Percentiles rank a stretch among this genome's conserved stretches.
Evolutionary conservation across 2,113 vertebrate species (phyloP).

Genomic region (Pseudonaja textilis): DNA sequence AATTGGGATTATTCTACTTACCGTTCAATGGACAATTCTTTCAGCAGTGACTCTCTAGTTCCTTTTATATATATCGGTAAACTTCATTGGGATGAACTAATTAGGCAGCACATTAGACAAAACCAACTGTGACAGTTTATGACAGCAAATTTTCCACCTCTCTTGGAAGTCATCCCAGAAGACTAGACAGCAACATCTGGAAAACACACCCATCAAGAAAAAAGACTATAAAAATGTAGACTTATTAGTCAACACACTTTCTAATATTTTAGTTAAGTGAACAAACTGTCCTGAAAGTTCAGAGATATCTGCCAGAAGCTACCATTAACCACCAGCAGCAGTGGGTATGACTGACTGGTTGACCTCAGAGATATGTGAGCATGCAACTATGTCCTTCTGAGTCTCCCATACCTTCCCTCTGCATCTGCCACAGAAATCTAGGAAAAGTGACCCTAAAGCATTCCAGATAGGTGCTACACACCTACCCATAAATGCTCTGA

Average conservation of each 20-base stretch:
- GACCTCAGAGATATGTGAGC: not conserved
- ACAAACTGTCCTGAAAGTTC: constrained; percentile 68
- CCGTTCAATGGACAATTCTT: constrained; percentile 57
- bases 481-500: not conserved
- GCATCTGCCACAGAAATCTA: not conserved
- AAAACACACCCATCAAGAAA: constrained; percentile 78
- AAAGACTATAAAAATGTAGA: constrained; percentile 68
- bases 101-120: constrained; percentile 69
- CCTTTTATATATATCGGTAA: constrained; percentile 73
- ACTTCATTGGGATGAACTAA: constrained; percentile 60
- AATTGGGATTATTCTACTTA: constrained; percentile 61
- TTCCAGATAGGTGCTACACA: not conserved
- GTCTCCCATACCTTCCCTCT: not conserved
- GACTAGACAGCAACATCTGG: constrained; percentile 76
- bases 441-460: not conserved
- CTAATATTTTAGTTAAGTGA: constrained; percentile 66
- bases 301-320: constrained; percentile 51
- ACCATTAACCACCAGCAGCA: not conserved
- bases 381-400: not conserved
- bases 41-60: constrained; percentile 38
- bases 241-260: constrained; percentile 70
- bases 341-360: not conserved
- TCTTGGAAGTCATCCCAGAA: constrained; percentile 68
- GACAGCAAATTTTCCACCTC: constrained; percentile 78
- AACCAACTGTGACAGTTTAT: constrained; percentile 69